Evolutionary conservation across 2,888 invertebrate genomes (phyloP), one percentile per base, ranked within the genome.

Genomic region (Pyrocoelia pectoralis): DNA sequence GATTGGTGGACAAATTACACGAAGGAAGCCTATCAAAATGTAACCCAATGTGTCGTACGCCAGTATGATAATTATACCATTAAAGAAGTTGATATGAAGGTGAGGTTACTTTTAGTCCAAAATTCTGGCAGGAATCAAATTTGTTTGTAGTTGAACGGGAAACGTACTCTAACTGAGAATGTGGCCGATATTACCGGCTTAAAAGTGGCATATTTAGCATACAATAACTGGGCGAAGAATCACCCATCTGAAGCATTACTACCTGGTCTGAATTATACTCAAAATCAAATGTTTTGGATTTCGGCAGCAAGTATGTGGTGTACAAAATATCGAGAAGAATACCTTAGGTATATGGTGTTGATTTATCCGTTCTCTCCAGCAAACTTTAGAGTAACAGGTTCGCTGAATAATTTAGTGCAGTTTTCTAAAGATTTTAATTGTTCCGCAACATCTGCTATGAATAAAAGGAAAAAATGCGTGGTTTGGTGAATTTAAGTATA

Each of bases 161-260:
- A 88, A 43, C 90, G 88, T 72, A 95, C 95, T 0, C 74, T 86
- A 83, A 92, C 92, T 1, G 95, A 95, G 80, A 95, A 96, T 75
- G 95, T 96, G 73, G 95, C 95, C 0, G 96, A 96, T 77, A 95
- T 95, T 75, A 95, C 95, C 0, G 96, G 95, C 0, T 86, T 96
- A 51, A 93, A 95, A 74, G 93, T 95, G 79, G 92, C 95, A 84
- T 40, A 80, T 85, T 10, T 76, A 85, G 90, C 67, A 82, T 85
- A 4, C 84, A 90, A 72, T 0, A 95, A 56, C 3, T 65, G 62
- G 62, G 33, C 53, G 9, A 43, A 60, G 40, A 19, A 28, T 10
- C 33, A 65, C 28, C 56, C 53, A 3, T 41, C 38, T 19, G 68
- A 68, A 43, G 38, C 54, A 0, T 40, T 10, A 8, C 55, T 68